A percentile compares a stretch with the other conserved stretches of the same genome.
Evolutionary conservation across 2,888 invertebrate species (phyloP).

Genomic region (Dasypogon diadema): DNA sequence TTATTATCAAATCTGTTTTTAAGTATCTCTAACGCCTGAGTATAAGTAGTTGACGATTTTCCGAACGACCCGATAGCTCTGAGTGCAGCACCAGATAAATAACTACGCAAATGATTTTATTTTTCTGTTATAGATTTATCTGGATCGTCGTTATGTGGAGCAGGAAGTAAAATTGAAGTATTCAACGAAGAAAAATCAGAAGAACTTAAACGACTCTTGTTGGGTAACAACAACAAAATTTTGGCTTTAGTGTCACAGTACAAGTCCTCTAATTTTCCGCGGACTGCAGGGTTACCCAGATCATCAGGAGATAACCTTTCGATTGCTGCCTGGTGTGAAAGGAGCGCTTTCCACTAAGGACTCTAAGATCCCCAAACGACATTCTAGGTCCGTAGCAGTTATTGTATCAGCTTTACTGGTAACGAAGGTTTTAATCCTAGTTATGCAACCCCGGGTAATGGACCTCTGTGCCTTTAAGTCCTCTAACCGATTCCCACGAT

Average conservation of each 20-base stretch:
- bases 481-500: background rate
- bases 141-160: background rate
- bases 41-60: background rate
- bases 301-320: background rate
- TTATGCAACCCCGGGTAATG: background rate
- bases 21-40: background rate
- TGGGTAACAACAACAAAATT: accelerated
- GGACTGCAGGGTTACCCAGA: background rate
- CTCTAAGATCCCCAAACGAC: background rate
- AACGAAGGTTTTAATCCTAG: background rate
- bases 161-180: too few relatives aligned
- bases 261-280: background rate
- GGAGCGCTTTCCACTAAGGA: background rate
- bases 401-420: background rate
- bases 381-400: background rate
- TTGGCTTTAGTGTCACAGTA: background rate
- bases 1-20: background rate
- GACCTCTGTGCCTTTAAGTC: background rate
- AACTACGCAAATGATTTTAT: background rate
- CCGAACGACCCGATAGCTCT: background rate
- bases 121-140: background rate
- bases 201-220: too few relatives aligned
- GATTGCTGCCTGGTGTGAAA: background rate
- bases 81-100: background rate
- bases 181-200: too few relatives aligned